phyloP scores from a whole-genome alignment of 2,797 vertebrate genomes.

The Perodicticus potto region DNA sequence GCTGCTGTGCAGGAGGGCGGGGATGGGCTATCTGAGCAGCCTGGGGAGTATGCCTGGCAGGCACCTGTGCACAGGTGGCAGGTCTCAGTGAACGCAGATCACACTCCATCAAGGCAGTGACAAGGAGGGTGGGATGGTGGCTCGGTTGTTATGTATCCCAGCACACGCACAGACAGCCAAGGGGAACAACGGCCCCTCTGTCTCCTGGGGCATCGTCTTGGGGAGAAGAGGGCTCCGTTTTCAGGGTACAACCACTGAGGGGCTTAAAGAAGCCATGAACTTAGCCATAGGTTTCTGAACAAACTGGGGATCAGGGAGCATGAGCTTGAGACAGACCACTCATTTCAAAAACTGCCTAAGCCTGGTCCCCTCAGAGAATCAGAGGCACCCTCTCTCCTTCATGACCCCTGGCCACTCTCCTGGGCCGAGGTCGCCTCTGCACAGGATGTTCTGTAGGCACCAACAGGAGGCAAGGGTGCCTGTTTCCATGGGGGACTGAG shows the following conservation, averaged over 20 bases:
- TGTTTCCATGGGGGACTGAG: not conserved
- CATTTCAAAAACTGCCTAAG: not conserved
- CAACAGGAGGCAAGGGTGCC: not conserved
- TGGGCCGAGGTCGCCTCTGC: not conserved
- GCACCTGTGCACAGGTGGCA: fast-evolving
- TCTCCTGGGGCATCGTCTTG: not conserved
- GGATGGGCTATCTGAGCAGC: not conserved
- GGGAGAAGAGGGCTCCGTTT: not conserved
- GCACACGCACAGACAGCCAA: not conserved
- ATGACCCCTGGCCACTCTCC: not conserved
- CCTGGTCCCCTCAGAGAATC: not conserved
- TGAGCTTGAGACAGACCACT: not conserved
- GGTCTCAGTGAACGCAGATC: not conserved
- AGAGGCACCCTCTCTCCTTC: not conserved
- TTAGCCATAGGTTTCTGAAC: not conserved
- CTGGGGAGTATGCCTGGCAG: not conserved
- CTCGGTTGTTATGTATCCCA: not conserved
- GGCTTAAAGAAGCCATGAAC: not conserved
- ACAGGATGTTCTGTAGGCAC: not conserved
- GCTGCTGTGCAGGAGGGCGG: not conserved
- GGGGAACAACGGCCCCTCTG: not conserved
- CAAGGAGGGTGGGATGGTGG: not conserved
- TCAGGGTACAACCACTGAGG: not conserved
- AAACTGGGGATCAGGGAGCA: not conserved
- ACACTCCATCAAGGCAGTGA: not conserved